These are phyloP conservation scores for Blastobasis lacticolella DNA, from an alignment of 2,888 invertebrate species.

Conservation along the genomic window DNA sequence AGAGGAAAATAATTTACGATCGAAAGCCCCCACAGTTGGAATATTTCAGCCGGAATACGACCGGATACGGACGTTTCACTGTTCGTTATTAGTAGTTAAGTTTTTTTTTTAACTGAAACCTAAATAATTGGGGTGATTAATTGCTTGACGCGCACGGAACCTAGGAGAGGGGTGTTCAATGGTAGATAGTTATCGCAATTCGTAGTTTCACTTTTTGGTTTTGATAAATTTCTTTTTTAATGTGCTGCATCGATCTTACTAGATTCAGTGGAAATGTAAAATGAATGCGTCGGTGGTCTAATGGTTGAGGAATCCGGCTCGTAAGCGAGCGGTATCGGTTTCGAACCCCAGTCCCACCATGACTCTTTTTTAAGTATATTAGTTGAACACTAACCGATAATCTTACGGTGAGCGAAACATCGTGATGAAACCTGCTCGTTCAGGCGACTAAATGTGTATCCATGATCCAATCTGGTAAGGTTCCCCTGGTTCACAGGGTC, in stretches of 20 bases:
- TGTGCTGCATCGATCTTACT: background rate
- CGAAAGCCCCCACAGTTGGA: conserved; percentile 48
- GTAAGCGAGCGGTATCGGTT: too few relatives aligned
- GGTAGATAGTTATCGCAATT: background rate
- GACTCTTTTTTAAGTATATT: too few relatives aligned
- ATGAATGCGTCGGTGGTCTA: too few relatives aligned
- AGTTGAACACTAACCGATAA: too few relatives aligned
- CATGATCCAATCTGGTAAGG: too few relatives aligned
- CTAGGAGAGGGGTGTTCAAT: background rate
- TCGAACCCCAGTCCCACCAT: too few relatives aligned
- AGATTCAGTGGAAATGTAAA: too few relatives aligned
- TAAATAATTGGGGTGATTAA: conserved; percentile 28
- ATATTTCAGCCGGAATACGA: conserved; percentile 25
- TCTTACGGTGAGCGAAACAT: too few relatives aligned
- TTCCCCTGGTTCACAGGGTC: too few relatives aligned
- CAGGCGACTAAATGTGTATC: too few relatives aligned
- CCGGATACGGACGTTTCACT: conserved; percentile 4
- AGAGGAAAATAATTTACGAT: conserved; percentile 60
- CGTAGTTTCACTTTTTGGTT: background rate
- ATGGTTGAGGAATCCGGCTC: too few relatives aligned
- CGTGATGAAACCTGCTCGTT: too few relatives aligned
- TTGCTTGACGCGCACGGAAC: background rate
- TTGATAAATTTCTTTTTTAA: background rate
- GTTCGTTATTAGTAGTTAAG: conserved; percentile 38
- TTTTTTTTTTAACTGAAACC: conserved; percentile 37